phyloP scores from a whole-genome alignment of 2,888 invertebrate genomes.

The Synergus japonicus region DNA sequence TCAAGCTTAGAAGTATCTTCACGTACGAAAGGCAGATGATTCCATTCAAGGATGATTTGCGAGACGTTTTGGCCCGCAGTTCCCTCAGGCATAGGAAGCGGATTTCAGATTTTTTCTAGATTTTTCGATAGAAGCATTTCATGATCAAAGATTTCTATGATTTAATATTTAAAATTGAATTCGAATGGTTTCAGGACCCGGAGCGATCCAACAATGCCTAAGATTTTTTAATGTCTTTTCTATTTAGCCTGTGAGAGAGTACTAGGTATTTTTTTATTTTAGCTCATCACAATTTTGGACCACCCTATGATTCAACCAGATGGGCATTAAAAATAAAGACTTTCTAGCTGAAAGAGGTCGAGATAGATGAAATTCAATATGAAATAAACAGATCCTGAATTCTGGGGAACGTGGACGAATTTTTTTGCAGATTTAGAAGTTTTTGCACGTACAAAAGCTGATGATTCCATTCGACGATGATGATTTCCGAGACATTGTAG shows the following conservation, averaged over 20 bases:
- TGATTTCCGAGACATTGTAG: conserved; percentile 25
- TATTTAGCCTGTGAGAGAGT: too few species aligned
- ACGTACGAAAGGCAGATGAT: conserved; percentile 30
- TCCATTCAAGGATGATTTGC: conserved; percentile 32
- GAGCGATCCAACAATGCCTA: too few species aligned
- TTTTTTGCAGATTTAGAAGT: conserved; percentile 10
- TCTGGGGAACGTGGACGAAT: background rate
- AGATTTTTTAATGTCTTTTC: too few species aligned
- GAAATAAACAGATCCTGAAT: too few species aligned
- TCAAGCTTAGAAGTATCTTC: conserved; percentile 5
- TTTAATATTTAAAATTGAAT: too few species aligned
- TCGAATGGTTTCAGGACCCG: too few species aligned
- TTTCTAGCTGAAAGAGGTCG: too few species aligned
- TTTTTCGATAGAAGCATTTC: background rate
- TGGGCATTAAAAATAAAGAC: too few species aligned
- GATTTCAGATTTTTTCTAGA: background rate
- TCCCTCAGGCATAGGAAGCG: conserved; percentile 17
- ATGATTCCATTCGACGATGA: conserved; percentile 34
- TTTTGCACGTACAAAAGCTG: conserved; percentile 19
- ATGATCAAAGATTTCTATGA: too few species aligned
- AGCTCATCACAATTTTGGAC: too few species aligned
- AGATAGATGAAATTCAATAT: background rate
- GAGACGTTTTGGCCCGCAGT: conserved; percentile 18
- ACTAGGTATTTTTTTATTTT: too few species aligned
- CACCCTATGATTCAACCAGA: too few species aligned